Percentiles rank a stretch among this genome's conserved stretches.
These are phyloP conservation scores for Camponotus vicinus DNA, from an alignment of 1,140 invertebrate genomes.

Conservation along the genomic window DNA sequence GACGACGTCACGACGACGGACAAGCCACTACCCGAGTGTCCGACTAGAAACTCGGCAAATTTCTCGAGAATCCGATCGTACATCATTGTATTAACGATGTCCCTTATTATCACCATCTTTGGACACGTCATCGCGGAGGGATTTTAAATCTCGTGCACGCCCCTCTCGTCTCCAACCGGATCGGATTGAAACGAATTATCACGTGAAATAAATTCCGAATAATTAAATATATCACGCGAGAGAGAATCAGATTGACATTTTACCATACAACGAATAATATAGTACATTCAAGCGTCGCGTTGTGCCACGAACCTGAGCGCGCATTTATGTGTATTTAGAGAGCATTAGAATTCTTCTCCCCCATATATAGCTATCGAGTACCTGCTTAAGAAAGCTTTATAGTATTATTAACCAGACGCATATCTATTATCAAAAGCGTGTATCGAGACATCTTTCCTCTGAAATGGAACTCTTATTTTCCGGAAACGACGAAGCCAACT, in stretches of 20 bases:
- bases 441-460: not conserved
- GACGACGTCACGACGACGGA: slow-evolving; percentile 10
- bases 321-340: slow-evolving; percentile 55
- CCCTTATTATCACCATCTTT: not conserved
- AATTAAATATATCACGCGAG: not conserved
- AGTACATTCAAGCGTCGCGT: not conserved
- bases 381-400: slow-evolving; percentile 26
- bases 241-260: not conserved
- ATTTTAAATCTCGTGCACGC: slow-evolving; percentile 37
- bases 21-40: slow-evolving; percentile 58
- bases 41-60: slow-evolving; percentile 20
- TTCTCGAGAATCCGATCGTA: not conserved
- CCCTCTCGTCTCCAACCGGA: not conserved
- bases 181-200: not conserved
- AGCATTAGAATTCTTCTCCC: slow-evolving; percentile 11
- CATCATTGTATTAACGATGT: not conserved
- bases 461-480: not conserved
- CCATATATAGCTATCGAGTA: slow-evolving; percentile 14
- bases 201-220: not conserved
- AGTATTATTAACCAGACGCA: slow-evolving; percentile 35
- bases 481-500: slow-evolving; percentile 24
- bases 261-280: not conserved
- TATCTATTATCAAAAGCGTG: slow-evolving; percentile 20
- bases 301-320: slow-evolving; percentile 49
- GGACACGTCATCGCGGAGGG: not conserved